phyloP scores from a whole-genome alignment of 1,140 invertebrate species.

The Caerostris extrusa region DNA sequence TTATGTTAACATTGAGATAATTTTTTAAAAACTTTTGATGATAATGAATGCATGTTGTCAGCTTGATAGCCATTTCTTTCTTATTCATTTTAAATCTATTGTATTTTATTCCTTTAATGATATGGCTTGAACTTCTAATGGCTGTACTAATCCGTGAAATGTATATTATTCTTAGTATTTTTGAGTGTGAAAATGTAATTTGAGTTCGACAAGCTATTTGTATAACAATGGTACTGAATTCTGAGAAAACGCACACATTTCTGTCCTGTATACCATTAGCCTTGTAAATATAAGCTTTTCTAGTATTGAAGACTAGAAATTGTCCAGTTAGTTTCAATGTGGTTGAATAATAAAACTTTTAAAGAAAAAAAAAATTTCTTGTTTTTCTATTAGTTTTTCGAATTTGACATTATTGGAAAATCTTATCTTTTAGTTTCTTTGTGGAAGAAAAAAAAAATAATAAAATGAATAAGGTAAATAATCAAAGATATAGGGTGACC shows the following conservation, averaged over 20 bases:
- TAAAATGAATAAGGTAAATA: too few species aligned
- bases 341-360: slow-evolving; percentile 72
- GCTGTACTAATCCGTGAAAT: slow-evolving; percentile 8
- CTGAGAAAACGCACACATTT: slow-evolving; percentile 76
- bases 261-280: slow-evolving; percentile 71
- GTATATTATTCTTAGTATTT: slow-evolving; percentile 43
- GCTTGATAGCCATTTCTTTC: not conserved
- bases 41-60: not conserved
- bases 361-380: not conserved
- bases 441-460: too few species aligned
- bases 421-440: too few species aligned
- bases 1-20: not conserved
- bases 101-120: not conserved
- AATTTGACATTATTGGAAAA: too few species aligned
- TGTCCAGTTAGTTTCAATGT: slow-evolving; percentile 73
- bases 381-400: too few species aligned
- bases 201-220: slow-evolving; percentile 50
- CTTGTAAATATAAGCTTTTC: slow-evolving; percentile 72
- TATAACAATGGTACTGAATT: slow-evolving; percentile 51
- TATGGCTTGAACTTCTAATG: not conserved
- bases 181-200: slow-evolving; percentile 53
- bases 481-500: too few species aligned
- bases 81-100: not conserved
- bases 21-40: not conserved
- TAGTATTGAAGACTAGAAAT: slow-evolving; percentile 67